phyloP scores from a whole-genome alignment of 1,140 invertebrate genomes.

The Drosophila nigrodunni region DNA sequence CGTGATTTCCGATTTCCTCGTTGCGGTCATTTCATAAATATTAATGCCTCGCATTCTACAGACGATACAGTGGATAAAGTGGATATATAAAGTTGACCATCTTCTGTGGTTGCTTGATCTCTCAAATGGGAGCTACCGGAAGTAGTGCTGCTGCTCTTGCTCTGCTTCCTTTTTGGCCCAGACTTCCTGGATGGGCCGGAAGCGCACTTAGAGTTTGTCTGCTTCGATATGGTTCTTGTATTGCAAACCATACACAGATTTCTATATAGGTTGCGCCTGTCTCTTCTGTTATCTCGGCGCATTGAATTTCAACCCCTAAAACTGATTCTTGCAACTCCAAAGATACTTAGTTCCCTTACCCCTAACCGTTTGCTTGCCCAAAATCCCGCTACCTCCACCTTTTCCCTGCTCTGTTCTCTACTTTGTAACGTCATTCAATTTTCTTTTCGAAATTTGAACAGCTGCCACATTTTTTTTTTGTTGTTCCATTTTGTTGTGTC shows the following conservation, averaged over 20 bases:
- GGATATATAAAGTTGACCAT: conserved; percentile 16
- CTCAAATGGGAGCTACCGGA: conserved; percentile 68
- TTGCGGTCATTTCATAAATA: conserved; percentile 77
- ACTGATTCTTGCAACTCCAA: conserved; percentile 30
- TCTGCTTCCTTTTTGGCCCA: conserved; percentile 47
- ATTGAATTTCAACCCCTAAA: conserved; percentile 74
- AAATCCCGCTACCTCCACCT: no score
- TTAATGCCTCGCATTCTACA: conserved; percentile 55
- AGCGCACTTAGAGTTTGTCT: conserved; percentile 59
- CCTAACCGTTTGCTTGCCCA: neutral
- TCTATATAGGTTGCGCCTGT: neutral
- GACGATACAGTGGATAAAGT: neutral
- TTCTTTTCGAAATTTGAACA: conserved; percentile 73
- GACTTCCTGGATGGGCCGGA: conserved; percentile 67
- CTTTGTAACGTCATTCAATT: conserved; percentile 33
- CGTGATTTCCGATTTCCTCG: conserved; percentile 82
- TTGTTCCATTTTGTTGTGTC: neutral
- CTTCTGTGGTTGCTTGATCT: conserved; percentile 24
- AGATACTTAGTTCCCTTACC: conserved; percentile 51
- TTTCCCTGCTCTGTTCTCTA: no score
- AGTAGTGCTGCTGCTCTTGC: conserved; percentile 44
- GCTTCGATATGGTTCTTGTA: conserved; percentile 9
- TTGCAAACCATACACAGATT: conserved; percentile 36
- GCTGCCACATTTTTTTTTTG: conserved; percentile 50
- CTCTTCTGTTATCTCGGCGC: conserved; percentile 31